phyloP scores from a whole-genome alignment of 2,113 vertebrate genomes.

The Oceanodroma tethys region DNA sequence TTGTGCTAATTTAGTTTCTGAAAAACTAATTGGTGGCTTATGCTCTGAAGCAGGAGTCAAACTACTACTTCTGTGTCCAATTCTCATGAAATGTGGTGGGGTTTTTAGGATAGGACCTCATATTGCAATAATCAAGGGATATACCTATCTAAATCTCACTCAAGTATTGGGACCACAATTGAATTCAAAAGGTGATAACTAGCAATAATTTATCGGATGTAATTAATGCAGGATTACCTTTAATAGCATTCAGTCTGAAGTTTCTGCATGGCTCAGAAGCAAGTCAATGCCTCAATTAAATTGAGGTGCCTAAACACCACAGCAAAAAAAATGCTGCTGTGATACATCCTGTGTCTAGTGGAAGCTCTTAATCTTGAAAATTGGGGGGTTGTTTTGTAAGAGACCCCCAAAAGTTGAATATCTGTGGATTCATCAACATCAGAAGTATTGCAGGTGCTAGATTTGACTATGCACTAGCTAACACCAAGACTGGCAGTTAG shows the following conservation, averaged over 20 bases:
- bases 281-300: neutral
- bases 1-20: neutral
- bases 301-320: neutral
- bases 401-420: neutral
- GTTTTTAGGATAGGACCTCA: neutral
- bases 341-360: neutral
- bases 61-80: neutral
- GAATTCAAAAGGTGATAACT: neutral
- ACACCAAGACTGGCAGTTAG: neutral
- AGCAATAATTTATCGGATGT: neutral
- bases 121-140: neutral
- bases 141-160: neutral
- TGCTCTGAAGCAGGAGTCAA: neutral
- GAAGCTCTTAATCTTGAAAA: neutral
- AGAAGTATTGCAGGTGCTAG: neutral
- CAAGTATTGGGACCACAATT: neutral
- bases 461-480: neutral
- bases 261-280: neutral
- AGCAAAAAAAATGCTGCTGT: neutral
- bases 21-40: neutral
- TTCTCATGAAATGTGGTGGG: neutral
- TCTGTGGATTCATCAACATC: neutral
- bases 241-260: neutral
- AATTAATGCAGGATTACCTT: neutral
- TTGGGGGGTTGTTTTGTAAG: rapidly evolving